Percentiles rank a stretch among this genome's conserved stretches.
Conservation (phyloP, 2,888 invertebrate genomes). For the Meteorus cinctellus region DNA sequence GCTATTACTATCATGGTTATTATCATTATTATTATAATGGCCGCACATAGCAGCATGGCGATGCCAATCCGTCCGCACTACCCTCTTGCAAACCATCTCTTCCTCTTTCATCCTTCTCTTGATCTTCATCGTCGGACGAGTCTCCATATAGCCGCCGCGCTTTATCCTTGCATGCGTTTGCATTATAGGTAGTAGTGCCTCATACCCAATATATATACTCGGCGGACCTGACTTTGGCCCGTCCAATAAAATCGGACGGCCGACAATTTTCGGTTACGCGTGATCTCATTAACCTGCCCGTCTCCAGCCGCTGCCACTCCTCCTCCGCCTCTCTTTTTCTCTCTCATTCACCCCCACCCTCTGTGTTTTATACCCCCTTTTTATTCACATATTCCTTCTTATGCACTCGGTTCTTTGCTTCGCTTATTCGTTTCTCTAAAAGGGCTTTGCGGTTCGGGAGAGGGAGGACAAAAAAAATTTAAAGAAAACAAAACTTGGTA, state of each 20-base stretch:
- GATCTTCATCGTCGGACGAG: slow-evolving; percentile 36
- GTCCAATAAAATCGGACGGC: slow-evolving; percentile 69
- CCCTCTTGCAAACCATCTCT: background rate
- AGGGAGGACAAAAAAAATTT: slow-evolving; percentile 16
- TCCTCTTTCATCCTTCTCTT: background rate
- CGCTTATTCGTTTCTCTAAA: slow-evolving; percentile 39
- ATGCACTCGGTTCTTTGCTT: slow-evolving; percentile 42
- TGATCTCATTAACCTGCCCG: slow-evolving; percentile 71
- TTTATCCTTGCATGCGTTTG: slow-evolving; percentile 47
- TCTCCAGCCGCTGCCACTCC: slow-evolving; percentile 54
- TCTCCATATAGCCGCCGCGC: slow-evolving; percentile 48
- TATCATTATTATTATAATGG: slow-evolving; percentile 54
- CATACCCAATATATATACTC: slow-evolving; percentile 46
- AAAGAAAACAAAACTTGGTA: background rate
- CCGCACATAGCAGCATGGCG: slow-evolving; percentile 44
- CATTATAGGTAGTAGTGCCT: slow-evolving; percentile 44
- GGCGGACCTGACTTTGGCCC: slow-evolving; percentile 46
- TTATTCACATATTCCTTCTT: slow-evolving; percentile 39
- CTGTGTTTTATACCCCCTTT: slow-evolving; percentile 20
- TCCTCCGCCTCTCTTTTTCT: slow-evolving; percentile 42
- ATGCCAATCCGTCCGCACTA: slow-evolving; percentile 29
- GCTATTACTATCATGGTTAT: slow-evolving; percentile 53
- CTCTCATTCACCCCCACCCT: slow-evolving; percentile 30
- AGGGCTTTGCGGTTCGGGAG: slow-evolving; percentile 27
- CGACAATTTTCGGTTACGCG: slow-evolving; percentile 72